Evolutionary conservation across 2,797 vertebrate species (phyloP).

Genomic region (Lerista edwardsae): DNA sequence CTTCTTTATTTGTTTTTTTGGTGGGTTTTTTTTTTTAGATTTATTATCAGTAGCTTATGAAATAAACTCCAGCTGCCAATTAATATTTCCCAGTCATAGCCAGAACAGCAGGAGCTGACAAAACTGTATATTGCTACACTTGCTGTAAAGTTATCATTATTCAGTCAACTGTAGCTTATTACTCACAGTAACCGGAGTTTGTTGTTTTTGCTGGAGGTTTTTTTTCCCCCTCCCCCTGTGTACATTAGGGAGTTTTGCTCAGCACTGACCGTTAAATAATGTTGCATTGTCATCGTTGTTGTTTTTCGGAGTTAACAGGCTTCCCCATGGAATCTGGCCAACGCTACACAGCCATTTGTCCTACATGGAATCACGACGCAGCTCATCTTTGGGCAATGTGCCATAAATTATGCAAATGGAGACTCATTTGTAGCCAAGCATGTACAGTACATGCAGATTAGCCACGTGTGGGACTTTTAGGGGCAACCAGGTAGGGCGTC

Average conservation of each 20-base stretch:
- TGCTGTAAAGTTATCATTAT: slow-evolving; percentile 46
- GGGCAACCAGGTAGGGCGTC: neutral
- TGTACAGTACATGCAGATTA: neutral
- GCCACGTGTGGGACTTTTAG: no score
- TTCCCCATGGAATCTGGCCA: slow-evolving; percentile 13
- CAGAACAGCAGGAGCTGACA: slow-evolving; percentile 41
- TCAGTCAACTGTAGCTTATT: slow-evolving; percentile 48
- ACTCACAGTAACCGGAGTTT: slow-evolving; percentile 40
- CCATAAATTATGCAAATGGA: slow-evolving; percentile 17
- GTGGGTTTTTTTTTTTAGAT: slow-evolving; percentile 26
- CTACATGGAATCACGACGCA: neutral
- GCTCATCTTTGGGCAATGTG: slow-evolving; percentile 10
- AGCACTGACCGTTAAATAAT: slow-evolving; percentile 19
- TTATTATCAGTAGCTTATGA: slow-evolving; percentile 39
- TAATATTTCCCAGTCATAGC: slow-evolving; percentile 41
- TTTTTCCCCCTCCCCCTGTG: neutral
- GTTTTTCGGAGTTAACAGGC: neutral
- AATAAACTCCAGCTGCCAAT: slow-evolving; percentile 47
- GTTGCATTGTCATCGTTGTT: neutral
- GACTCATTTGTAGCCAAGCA: neutral
- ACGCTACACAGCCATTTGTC: neutral
- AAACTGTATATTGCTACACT: slow-evolving; percentile 38
- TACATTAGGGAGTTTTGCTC: neutral
- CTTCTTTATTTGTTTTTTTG: slow-evolving; percentile 3
- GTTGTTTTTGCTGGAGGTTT: slow-evolving; percentile 12